Evolutionary conservation across 2,797 vertebrate species (phyloP), one percentile per base, ranked within the genome.

Genomic region (Sebastolobus altivelis): DNA sequence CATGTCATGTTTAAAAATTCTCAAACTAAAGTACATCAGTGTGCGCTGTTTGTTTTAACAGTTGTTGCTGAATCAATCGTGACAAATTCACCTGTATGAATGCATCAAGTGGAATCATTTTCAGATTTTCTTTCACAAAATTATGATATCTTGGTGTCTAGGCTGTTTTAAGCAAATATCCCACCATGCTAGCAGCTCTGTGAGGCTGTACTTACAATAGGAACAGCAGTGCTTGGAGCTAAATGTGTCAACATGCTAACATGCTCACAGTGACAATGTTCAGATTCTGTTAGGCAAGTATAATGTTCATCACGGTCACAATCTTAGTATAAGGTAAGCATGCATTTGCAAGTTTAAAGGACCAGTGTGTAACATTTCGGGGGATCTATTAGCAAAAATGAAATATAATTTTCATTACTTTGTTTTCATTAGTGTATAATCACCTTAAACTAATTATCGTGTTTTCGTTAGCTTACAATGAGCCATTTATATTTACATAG

Each of bases 1-100:
- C 37, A 37, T 52, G 22, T 66, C 20, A 66, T 43, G 9, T 72
- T 77, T n/a, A 14, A 67, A 67, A 83, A 67, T 20, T 37, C 8
- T 62, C 22, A 20, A 14, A 65, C 18, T 49, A 60, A 65, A 75
- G 33, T 61, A 25, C 6, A 54, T 70, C 13, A 7, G 8, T 22
- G 12, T 4, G 1, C 25, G 25, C 0, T 31, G 22, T 37, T 40
- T 68, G 18, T 40, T 46, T 38, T 58, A 9, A 25, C 8, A 72
- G 4, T 55, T 54, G 33, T 60, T 58, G 18, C 20, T 27, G 3
- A 71, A 79, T 63, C 4, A 68, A 46, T 31, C 0, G 22, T 59
- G 14, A 40, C 9, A 13, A 46, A 52, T 66, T 25, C 7, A n/a
- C 5, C 56, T 71, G 31, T 56, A 9, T 22, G 5, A 37, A 18